Evolutionary conservation across 1,140 invertebrate genomes (phyloP), one percentile per base, ranked within the genome.

Genomic region (Saccostrea echinata): DNA sequence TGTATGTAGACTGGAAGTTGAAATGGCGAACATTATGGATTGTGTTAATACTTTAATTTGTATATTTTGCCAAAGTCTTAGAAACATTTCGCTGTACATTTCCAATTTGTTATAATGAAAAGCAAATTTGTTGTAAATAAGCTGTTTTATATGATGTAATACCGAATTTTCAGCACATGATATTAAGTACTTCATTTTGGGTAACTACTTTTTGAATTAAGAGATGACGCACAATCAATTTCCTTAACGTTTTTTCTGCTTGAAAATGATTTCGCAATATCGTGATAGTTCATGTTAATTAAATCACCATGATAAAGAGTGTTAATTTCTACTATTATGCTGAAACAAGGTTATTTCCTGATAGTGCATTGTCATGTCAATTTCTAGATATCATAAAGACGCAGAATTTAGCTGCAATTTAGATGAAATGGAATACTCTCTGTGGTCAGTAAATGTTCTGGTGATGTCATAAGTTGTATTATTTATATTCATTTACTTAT

Each of bases 31-130:
- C 24, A 30, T 16, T 30, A 27, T 76, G 27, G 27, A 76, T 76
- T 76, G 68, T 76, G 68, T 76, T 24, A 16, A 76, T 76, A 33
- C 33, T 30, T 35, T 33, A 13, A 76, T 61, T 76, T 76, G 68
- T 76, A 76, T 76, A 76, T 76, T 76, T 76, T 76, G 68, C 68
- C 68, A 76, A 76, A 76, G 68, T 76, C 64, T n/a, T 68, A 76
- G 27, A 76, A 33, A 30, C 16, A 27, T 30, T 18, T 30, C 27
- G 68, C 27, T 76, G 68, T 76, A 35, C 68, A 76, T 27, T 76
- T 76, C 16, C 30, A 76, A 3, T 76, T 76, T 76, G 30, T 76
- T 76, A 76, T 24, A 64, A 9, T 76, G 68, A 30, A 27, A 30
- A 33, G 68, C 30, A 76, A 43, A 76, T 33, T 76, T 30, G 24